Base-by-base conservation (phyloP, 1,140 invertebrate genomes). In the Heterodera carotae region DNA sequence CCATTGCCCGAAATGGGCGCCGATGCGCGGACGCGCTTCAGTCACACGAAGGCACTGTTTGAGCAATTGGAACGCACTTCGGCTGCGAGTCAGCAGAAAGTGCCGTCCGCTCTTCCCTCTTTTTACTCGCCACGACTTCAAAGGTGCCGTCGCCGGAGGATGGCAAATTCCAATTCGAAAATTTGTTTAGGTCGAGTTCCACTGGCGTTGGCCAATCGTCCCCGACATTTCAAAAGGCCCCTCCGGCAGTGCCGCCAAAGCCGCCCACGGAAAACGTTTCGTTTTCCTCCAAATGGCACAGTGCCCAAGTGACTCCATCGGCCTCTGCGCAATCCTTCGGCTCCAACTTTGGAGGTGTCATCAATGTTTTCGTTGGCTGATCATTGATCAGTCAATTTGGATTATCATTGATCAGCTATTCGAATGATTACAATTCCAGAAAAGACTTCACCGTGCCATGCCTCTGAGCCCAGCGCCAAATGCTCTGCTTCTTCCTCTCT, bases 111-210 rank as follows among this genome's bases (percentile, higher is more conserved):
- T 15, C 59, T 77, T n/a, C 77, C 77, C 53, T 78, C 76, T 60
- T 78, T 78, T 76, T 78, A 78, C 31, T 69, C 62, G 73, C 77
- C 77, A 34, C 75, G 77, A n/a, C 68, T 78, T 22, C 77, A 78
- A 69, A 64, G 77, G 34, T 78, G 39, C 76, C 62, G n/a, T n/a
- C n/a, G 67, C 67, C n/a, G n/a, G 18, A 70, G 36, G n/a, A 31
- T 36, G 29, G 39, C 39, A 43, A 7, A 43, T 10, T 43, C 15
- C 39, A 43, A 12, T 43, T 39, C 36, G 12, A 39, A n/a, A 39
- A 39, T 7, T 39, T 39, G 36, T 39, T 43, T 56, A 56, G 48
- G 48, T 56, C 48, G 18, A 62, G 56, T 34, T 74, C 70, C 33
- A 66, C 71, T 29, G 43, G 73, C 74, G 33, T 18, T 71, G 27